A percentile compares a stretch with the other conserved stretches of the same genome.
These are phyloP conservation scores for Pomatorhinus ruficollis DNA, from an alignment of 2,113 vertebrate genomes.

Conservation along the genomic window DNA sequence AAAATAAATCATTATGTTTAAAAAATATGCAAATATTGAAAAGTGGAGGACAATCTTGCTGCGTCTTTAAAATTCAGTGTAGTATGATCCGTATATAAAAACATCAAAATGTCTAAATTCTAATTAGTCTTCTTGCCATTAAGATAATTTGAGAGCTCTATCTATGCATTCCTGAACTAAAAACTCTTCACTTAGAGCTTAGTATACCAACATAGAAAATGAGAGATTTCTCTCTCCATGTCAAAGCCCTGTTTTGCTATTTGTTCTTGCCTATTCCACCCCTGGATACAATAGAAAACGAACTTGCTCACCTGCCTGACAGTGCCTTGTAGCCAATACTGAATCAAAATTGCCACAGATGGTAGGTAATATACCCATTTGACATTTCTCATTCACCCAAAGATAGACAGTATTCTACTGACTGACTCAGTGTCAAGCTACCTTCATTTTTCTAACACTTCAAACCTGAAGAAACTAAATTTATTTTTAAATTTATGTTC, in stretches of 20 bases:
- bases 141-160: background rate
- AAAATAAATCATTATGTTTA: background rate
- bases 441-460: background rate
- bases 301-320: background rate
- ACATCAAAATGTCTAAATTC: background rate
- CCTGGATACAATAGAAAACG: background rate
- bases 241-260: background rate
- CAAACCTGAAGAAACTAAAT: background rate
- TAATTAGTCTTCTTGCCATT: background rate
- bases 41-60: background rate
- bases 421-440: background rate
- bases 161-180: background rate
- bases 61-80: background rate
- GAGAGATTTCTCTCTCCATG: background rate
- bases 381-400: background rate
- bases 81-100: background rate
- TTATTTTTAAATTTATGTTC: background rate
- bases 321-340: background rate
- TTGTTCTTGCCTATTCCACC: background rate
- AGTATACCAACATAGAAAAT: background rate
- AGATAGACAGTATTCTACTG: background rate
- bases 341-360: background rate
- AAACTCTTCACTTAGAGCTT: background rate
- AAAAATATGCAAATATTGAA: background rate
- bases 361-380: background rate